Evolutionary conservation across 64 coral and sea anemone species (phyloP), one percentile per base, ranked within the genome.

Genomic region (Stichodactyla mertensii): DNA sequence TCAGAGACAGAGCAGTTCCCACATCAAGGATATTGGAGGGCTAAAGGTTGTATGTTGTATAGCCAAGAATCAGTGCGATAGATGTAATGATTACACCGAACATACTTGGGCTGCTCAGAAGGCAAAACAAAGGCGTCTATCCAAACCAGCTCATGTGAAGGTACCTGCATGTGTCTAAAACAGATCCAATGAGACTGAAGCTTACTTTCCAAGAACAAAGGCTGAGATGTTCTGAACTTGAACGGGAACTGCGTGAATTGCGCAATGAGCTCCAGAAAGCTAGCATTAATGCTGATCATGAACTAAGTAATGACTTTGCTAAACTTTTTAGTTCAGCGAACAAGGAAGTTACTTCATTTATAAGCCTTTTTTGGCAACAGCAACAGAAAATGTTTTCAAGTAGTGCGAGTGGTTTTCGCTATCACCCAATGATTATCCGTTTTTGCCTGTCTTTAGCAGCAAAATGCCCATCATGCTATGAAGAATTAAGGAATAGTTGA

Each of bases 91-190:
- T 19, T 82, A 78, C 61, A 55, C 52, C 62, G 59, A 24, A 74
- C 62, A 53, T 61, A 62, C 78, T 82, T 45, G 19, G 18, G 16
- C 57, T 52, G 67, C 52, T 80, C 54, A 78, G 13, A 83, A 57
- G 26, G 64, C 83, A 19, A 78, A 55, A 52, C 70, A 77, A 31
- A 15, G 59, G 13, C 60, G 55, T 13, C 52, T 89, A 10, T 57
- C 77, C 51, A 83, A 64, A 69, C 87, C 87, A 55, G 87, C 87
- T 12, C 79, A 83, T 51, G 54, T 83, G 10, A 89, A 89, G 23
- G 87, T 58, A 20, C 87, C 87, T 20, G n/a, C n/a, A n/a, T n/a
- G 4, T 87, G 12, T 87, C 86, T 15, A 77, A 77, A 81, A 89
- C 87, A 70, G 19, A 82, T 52, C 87, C 87, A 51, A 28, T 16